Base-by-base conservation (phyloP, 2,113 vertebrate genomes). In the Hypanus sabinus region DNA sequence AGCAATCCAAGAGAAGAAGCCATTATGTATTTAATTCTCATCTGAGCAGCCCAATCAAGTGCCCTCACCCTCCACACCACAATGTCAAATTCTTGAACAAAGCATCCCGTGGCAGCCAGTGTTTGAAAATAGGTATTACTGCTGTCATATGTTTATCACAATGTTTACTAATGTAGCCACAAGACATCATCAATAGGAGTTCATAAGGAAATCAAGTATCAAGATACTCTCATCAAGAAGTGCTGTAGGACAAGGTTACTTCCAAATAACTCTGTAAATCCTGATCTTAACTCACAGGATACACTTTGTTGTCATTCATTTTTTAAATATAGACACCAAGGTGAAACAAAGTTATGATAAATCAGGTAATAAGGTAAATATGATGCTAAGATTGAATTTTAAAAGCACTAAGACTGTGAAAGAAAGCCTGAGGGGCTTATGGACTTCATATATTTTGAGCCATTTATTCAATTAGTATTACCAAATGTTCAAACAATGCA, bases 271-370 rank as follows among this genome's bases (percentile, higher is more conserved):
- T 68, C 60, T n/a, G 27, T 88, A 65, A 36, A 36, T 65, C 87
- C 18, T 70, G 14, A 36, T 87, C 46, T 30, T 0, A 24, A 12
- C 24, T 65, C 55, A n/a, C 83, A 57, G 57, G 83, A 9, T 33
- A 33, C 18, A 60, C 24, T 27, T 76, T 76, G 5, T 24, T 76
- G 22, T 57, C 2, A 24, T 85, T 57, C 9, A 30, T 57, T 14
- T 80, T 80, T 60, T 57, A 83, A 85, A 85, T 46, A 57, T 46
- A 85, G 81, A 85, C 27, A 24, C 24, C 81, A 85, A 85, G 81
- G 46, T 12, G 7, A 55, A 46, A 57, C 10, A 85, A 27, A 27
- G 46, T 22, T 60, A 30, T 57, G 24, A 0, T 85, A 24, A 27
- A 30, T 60, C 81, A 85, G 46, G 46, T 27, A 85, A 85, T 85